Conservation (phyloP, 2,797 vertebrate genomes). For the Mormyrops attenuatus region DNA sequence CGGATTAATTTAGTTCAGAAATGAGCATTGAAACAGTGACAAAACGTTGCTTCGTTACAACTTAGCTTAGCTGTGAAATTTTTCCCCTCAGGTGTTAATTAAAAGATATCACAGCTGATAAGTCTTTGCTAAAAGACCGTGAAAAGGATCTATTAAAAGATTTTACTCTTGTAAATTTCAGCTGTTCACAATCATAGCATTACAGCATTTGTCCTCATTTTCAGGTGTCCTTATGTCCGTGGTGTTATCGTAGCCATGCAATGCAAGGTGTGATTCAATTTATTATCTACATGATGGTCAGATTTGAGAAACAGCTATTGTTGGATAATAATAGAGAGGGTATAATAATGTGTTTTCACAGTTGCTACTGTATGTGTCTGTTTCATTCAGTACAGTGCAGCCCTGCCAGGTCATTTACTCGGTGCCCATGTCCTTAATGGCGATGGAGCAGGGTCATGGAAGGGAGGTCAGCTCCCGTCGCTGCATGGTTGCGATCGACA, state of each 20-base stretch:
- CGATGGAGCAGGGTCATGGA: background rate
- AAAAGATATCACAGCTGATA: slow-evolving; percentile 9
- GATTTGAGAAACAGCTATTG: background rate
- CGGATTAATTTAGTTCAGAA: slow-evolving; percentile 6
- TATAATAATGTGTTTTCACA: background rate
- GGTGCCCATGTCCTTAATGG: background rate
- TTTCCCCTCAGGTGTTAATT: slow-evolving; percentile 11
- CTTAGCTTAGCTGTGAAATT: slow-evolving; percentile 20
- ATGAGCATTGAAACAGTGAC: background rate
- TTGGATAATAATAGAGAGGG: background rate
- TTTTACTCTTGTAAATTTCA: background rate
- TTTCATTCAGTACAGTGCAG: background rate
- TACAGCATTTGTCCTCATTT: background rate
- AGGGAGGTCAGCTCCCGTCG: background rate
- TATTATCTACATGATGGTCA: background rate
- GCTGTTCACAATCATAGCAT: background rate
- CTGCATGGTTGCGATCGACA: background rate
- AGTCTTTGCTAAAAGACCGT: slow-evolving; percentile 1
- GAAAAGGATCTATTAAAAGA: slow-evolving; percentile 15
- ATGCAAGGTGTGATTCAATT: background rate
- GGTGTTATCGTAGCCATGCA: background rate
- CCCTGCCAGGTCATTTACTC: background rate
- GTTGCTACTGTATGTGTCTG: background rate
- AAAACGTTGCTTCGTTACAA: background rate
- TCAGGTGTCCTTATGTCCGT: background rate